These are phyloP conservation scores for Sthenelais limicola DNA, from an alignment of 2,888 invertebrate species.

Conservation along the genomic window DNA sequence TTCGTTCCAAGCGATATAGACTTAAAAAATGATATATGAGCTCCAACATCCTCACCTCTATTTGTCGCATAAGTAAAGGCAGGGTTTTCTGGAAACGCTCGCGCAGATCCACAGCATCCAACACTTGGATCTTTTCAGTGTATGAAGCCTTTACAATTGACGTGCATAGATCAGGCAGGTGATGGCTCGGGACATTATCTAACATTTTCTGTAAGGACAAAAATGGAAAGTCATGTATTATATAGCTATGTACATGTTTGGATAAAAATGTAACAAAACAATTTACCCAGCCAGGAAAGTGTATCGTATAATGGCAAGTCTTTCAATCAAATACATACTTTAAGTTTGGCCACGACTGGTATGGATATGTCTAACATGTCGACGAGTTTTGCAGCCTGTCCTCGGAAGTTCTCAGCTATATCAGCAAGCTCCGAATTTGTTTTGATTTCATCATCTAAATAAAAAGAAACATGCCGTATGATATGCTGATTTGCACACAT, in stretches of 20 bases:
- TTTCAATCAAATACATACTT: constrained; percentile 58
- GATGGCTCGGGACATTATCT: constrained; percentile 71
- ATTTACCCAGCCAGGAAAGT: neutral
- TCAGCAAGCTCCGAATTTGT: constrained; percentile 65
- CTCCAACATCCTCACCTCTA: constrained; percentile 71
- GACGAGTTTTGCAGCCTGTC: constrained; percentile 71
- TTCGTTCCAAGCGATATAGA: too few relatives aligned
- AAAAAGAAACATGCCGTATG: constrained; percentile 11
- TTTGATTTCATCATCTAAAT: constrained; percentile 57
- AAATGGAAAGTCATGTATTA: neutral
- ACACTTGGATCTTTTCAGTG: constrained; percentile 73
- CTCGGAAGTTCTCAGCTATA: constrained; percentile 72
- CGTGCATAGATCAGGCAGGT: constrained; percentile 73
- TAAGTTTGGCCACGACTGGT: constrained; percentile 72
- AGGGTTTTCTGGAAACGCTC: constrained; percentile 73
- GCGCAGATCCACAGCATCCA: constrained; percentile 73
- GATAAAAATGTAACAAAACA: neutral
- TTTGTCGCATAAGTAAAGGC: constrained; percentile 73
- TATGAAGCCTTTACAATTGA: constrained; percentile 73
- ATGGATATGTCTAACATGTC: constrained; percentile 73
- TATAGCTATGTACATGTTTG: neutral
- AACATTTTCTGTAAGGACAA: constrained; percentile 68
- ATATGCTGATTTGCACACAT: too few relatives aligned
- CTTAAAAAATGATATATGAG: too few relatives aligned
- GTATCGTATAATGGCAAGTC: neutral